phyloP scores from a whole-genome alignment of 2,797 vertebrate species.

The Scolopax bukidnonensis region DNA sequence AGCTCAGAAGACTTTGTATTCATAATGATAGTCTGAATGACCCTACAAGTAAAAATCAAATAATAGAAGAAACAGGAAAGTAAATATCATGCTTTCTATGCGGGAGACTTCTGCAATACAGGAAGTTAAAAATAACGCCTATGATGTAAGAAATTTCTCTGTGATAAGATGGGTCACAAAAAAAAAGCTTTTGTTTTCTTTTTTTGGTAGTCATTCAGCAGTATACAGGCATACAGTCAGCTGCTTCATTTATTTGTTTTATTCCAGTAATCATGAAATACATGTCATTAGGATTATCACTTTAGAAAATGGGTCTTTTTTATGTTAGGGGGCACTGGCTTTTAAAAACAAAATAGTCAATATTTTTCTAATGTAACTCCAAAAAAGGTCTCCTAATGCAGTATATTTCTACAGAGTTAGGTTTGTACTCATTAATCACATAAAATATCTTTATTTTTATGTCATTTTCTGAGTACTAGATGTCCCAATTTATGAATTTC shows the following conservation, averaged over 20 bases:
- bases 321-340: neutral
- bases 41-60: conserved; percentile 34
- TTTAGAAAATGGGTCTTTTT: neutral
- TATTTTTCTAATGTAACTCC: neutral
- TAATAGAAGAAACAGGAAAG: neutral
- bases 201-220: neutral
- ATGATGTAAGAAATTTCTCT: neutral
- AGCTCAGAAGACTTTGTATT: conserved; percentile 26
- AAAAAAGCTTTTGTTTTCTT: neutral
- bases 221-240: neutral
- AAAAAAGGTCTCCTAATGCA: neutral
- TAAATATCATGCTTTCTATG: neutral
- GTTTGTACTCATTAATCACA: neutral
- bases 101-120: neutral
- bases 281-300: neutral
- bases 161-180: neutral
- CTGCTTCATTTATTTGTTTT: neutral
- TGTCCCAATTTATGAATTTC: neutral
- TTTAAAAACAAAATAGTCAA: neutral
- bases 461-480: neutral
- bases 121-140: neutral
- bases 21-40: conserved; percentile 47
- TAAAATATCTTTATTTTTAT: neutral
- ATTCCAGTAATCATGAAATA: neutral
- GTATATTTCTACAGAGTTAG: neutral